Percentiles rank a stretch among this genome's conserved stretches.
phyloP scores from a whole-genome alignment of 2,113 vertebrate species.

The Cinclus mexicanus region DNA sequence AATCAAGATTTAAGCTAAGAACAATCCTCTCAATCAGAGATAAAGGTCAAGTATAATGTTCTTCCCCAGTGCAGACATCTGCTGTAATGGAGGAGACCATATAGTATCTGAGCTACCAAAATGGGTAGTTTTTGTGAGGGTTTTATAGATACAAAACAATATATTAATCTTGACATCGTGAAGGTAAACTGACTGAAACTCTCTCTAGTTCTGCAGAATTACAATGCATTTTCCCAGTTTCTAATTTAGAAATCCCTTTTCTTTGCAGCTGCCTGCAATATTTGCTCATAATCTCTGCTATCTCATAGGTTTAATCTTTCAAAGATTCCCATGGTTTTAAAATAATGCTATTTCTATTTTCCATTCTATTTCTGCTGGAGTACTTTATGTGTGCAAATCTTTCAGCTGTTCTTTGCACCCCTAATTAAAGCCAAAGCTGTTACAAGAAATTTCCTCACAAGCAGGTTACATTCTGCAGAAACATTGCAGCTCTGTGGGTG shows the following conservation, averaged over 20 bases:
- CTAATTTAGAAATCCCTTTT: background rate
- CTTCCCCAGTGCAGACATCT: background rate
- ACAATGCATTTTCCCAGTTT: background rate
- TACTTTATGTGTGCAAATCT: background rate
- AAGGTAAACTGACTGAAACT: background rate
- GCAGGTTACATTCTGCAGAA: background rate
- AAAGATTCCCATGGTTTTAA: background rate
- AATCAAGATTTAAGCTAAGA: background rate
- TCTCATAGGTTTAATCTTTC: background rate
- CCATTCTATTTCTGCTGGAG: background rate
- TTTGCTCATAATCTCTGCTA: background rate
- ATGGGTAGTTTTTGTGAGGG: background rate
- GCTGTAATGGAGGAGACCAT: background rate
- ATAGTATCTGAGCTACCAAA: background rate
- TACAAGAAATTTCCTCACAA: background rate
- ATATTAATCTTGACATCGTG: background rate
- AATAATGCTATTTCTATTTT: background rate
- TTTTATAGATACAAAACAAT: background rate
- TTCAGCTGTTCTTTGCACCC: background rate
- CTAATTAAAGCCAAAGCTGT: conserved; percentile 1
- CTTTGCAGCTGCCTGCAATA: background rate
- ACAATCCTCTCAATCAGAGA: background rate
- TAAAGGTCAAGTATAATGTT: background rate
- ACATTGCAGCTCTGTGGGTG: background rate
- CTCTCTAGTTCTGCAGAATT: background rate